phyloP scores from a whole-genome alignment of 2,888 invertebrate genomes.

The Ornithoptera priamus region DNA sequence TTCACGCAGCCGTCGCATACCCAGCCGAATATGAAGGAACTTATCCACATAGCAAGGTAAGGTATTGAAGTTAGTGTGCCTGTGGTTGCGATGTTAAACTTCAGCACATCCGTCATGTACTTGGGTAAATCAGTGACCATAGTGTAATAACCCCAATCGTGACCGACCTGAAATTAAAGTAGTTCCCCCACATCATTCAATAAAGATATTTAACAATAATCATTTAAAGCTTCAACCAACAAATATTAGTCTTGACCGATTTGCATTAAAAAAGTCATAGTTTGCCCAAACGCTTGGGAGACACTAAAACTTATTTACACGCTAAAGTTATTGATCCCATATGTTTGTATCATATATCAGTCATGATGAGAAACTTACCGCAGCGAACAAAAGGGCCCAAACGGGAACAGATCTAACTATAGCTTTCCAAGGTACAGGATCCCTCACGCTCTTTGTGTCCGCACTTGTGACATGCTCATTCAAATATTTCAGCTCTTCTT shows the following conservation, averaged over 20 bases:
- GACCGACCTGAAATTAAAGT: slow-evolving; percentile 58
- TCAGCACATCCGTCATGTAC: slow-evolving; percentile 84
- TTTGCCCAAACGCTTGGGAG: no score
- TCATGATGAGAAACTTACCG: slow-evolving; percentile 59
- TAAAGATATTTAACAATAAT: background rate
- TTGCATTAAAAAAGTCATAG: no score
- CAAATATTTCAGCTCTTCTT: slow-evolving; percentile 75
- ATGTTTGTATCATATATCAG: no score
- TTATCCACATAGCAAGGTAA: slow-evolving; percentile 84
- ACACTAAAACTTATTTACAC: no score
- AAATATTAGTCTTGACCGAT: no score
- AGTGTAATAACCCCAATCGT: slow-evolving; percentile 85
- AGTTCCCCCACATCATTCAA: background rate
- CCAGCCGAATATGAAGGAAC: slow-evolving; percentile 84
- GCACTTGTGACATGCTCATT: slow-evolving; percentile 80
- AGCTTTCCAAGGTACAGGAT: slow-evolving; percentile 85
- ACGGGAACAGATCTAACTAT: slow-evolving; percentile 86
- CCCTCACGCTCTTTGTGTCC: slow-evolving; percentile 74
- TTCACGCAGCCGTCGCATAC: slow-evolving; percentile 85
- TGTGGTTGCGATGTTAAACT: slow-evolving; percentile 83
- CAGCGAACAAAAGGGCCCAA: slow-evolving; percentile 86
- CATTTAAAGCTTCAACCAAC: no score
- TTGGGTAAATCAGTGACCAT: slow-evolving; percentile 86
- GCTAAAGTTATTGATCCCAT: no score
- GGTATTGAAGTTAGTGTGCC: slow-evolving; percentile 83